Percentiles rank a stretch among this genome's conserved stretches.
Conservation (phyloP, 2,113 vertebrate genomes). For the Hippocampus abdominalis region DNA sequence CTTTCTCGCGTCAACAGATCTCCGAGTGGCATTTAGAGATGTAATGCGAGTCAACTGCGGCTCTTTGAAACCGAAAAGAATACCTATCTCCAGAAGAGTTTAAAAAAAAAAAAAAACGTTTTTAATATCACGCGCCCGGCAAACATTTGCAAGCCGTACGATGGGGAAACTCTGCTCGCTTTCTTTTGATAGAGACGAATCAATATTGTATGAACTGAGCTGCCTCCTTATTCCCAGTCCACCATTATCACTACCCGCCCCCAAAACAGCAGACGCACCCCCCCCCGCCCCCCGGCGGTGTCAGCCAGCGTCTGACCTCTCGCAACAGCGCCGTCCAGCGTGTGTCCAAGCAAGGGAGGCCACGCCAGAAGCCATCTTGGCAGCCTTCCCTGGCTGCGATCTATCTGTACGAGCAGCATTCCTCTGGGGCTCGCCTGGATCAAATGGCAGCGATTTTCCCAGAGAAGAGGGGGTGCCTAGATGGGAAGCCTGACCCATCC, state of each 20-base stretch:
- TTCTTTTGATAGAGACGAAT: constrained; percentile 61
- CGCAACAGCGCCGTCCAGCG: constrained; percentile 41
- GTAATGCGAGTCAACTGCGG: constrained; percentile 63
- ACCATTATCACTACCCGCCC: constrained; percentile 62
- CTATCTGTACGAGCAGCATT: constrained; percentile 67
- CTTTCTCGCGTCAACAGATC: constrained; percentile 66
- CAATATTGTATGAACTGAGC: constrained; percentile 64
- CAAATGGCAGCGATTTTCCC: constrained; percentile 71
- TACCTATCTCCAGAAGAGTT: constrained; percentile 68
- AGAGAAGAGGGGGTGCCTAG: constrained; percentile 54
- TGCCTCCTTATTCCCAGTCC: constrained; percentile 56
- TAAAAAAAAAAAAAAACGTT: too few species aligned
- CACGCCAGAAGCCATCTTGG: constrained; percentile 56
- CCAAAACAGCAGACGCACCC: constrained; percentile 54
- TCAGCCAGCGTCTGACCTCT: constrained; percentile 59
- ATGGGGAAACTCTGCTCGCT: constrained; percentile 55
- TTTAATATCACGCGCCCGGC: constrained; percentile 50
- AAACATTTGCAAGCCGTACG: constrained; percentile 66
- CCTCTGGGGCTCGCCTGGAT: constrained; percentile 70
- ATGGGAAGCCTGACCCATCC: constrained; percentile 68
- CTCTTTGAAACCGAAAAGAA: constrained; percentile 75
- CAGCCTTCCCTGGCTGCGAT: constrained; percentile 53
- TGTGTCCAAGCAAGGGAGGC: constrained; percentile 41
- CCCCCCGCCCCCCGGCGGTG: constrained; percentile 42
- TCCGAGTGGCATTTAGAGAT: constrained; percentile 72